Evolutionary conservation across 2,888 invertebrate species (phyloP), one percentile per base, ranked within the genome.

Genomic region (Tipula helvola): DNA sequence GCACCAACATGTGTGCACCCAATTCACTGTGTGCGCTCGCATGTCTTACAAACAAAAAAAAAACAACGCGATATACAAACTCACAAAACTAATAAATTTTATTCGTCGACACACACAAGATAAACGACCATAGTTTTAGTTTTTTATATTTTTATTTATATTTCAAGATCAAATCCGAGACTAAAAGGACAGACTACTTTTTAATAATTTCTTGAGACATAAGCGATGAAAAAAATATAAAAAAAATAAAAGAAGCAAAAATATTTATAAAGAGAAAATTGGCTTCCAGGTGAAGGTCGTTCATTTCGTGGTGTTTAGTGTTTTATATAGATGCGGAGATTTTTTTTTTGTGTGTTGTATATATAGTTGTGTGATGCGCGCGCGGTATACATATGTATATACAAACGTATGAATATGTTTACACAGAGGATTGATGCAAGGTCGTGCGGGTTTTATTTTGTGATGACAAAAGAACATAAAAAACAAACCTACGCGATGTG

Each of bases 241-340:
- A 16, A 39, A 39, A 39, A 39, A 52, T 16, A 52, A 52, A 41
- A 84, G 84, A 84, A 36, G 41, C 84, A 39, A 84, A 84, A 84
- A 41, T 71, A 57, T 57, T 57, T 57, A 71, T 10, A 84, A 84
- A 39, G 84, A 84, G 84, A 84, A 84, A 84, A 84, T 84, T 84
- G 84, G n/a, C 84, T 84, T 84, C 84, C 84, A 84, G 84, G 84
- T 84, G 84, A 84, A 84, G 84, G 84, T 84, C 84, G 84, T 84
- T 84, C 84, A 84, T 84, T 84, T 84, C 10, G 71, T 28, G 28
- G 28, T 71, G 52, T 52, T 28, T 28, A 28, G 28, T 28, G 28
- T 28, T 28, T 12, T 13, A 47, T 47, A 41, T 3, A 41, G 7
- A 57, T 57, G 8, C 52, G 52, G 16, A 16, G 52, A 57, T 71